Percentiles rank a stretch among this genome's conserved stretches.
phyloP scores from a whole-genome alignment of 2,113 vertebrate genomes.

The Erythrocebus patas region DNA sequence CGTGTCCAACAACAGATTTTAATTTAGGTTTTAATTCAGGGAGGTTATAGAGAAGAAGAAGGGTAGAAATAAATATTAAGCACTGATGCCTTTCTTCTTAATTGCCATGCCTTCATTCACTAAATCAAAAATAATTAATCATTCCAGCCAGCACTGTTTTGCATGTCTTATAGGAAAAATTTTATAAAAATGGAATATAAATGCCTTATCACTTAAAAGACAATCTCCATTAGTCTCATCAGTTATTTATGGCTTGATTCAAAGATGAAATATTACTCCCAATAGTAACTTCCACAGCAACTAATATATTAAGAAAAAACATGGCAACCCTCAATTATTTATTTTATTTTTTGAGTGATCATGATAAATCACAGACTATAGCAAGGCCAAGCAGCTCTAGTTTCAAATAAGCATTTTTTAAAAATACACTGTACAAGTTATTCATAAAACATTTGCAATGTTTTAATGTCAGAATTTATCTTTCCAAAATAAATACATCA shows the following conservation, averaged over 20 bases:
- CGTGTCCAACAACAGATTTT: not conserved
- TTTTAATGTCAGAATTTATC: slow-evolving; percentile 27
- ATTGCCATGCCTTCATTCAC: not conserved
- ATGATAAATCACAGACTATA: slow-evolving; percentile 18
- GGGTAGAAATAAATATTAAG: slow-evolving; percentile 19
- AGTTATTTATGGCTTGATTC: slow-evolving; percentile 40
- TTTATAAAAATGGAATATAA: slow-evolving; percentile 10
- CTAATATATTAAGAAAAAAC: not conserved
- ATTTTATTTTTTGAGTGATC: slow-evolving; percentile 31
- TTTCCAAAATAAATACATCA: not conserved
- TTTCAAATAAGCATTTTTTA: slow-evolving; percentile 17
- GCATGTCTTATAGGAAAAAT: not conserved
- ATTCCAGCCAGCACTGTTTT: slow-evolving; percentile 13
- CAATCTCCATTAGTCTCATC: slow-evolving; percentile 24
- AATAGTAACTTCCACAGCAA: slow-evolving; percentile 5
- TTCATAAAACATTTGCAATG: slow-evolving; percentile 7
- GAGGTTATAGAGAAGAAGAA: not conserved
- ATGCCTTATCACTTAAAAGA: slow-evolving; percentile 37
- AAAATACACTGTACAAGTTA: not conserved
- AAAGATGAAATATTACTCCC: slow-evolving; percentile 57
- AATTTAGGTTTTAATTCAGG: not conserved
- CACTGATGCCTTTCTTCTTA: not conserved
- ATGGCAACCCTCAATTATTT: not conserved
- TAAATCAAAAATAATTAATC: slow-evolving; percentile 49
- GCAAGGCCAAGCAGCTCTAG: not conserved